Evolutionary conservation across 2,888 invertebrate genomes (phyloP).

Genomic region (Zele albiditarsus): DNA sequence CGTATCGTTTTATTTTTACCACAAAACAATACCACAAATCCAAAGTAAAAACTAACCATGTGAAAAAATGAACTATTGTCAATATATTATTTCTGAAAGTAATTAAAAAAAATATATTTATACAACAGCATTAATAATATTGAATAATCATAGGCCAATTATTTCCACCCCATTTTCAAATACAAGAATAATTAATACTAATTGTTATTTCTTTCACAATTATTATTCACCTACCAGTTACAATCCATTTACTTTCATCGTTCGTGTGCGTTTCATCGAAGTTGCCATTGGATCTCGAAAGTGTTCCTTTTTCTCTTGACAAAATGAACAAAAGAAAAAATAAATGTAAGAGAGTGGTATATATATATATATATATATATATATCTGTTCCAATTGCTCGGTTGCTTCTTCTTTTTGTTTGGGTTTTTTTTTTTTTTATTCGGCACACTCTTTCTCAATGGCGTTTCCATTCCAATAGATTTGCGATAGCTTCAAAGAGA

Average conservation of each 20-base stretch:
- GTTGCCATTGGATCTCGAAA: background rate
- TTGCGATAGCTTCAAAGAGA: conserved; percentile 35
- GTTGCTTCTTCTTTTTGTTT: conserved; percentile 7
- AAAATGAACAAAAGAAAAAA: background rate
- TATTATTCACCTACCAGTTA: background rate
- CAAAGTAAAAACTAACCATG: too few species aligned
- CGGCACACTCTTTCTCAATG: conserved; percentile 21
- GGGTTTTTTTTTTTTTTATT: conserved; percentile 7
- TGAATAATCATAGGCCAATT: too few species aligned
- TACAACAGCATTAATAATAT: too few species aligned
- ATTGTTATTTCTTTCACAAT: background rate
- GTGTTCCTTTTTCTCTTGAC: background rate
- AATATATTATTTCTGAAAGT: too few species aligned
- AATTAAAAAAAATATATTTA: too few species aligned
- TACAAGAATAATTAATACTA: background rate
- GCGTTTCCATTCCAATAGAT: conserved; percentile 34
- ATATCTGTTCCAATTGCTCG: background rate
- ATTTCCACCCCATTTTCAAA: too few species aligned
- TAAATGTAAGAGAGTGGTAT: background rate
- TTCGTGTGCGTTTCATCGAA: background rate
- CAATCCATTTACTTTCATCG: background rate
- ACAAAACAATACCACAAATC: too few species aligned
- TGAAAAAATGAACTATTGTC: too few species aligned
- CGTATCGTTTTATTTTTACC: too few species aligned
- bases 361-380: background rate